Conservation (phyloP, 2,113 vertebrate genomes). For the Percopsis transmontana region DNA sequence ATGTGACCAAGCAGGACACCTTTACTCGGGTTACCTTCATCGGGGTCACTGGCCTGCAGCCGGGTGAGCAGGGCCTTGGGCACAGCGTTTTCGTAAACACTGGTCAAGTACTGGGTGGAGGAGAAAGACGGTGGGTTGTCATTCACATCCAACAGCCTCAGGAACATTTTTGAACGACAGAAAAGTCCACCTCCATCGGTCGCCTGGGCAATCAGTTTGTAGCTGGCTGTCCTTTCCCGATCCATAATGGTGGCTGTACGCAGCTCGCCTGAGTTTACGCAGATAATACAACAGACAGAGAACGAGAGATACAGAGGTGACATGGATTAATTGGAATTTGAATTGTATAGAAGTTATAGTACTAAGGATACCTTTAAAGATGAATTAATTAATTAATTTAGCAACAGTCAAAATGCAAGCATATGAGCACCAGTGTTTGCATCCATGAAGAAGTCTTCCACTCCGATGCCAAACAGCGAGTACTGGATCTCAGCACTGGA, state of each 20-base stretch:
- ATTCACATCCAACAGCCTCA: slow-evolving; percentile 91
- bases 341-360: too few relatives aligned
- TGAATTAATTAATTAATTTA: background rate
- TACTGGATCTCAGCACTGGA: slow-evolving; percentile 90
- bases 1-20: too few relatives aligned
- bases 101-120: slow-evolving; percentile 82
- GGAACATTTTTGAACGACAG: slow-evolving; percentile 88
- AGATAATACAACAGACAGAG: slow-evolving; percentile 12
- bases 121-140: slow-evolving; percentile 92
- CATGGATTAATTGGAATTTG: too few relatives aligned
- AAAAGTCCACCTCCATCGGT: slow-evolving; percentile 93
- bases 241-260: slow-evolving; percentile 86
- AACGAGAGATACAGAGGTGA: background rate
- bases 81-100: slow-evolving; percentile 89
- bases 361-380: background rate
- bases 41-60: slow-evolving; percentile 90
- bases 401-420: background rate
- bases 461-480: slow-evolving; percentile 90
- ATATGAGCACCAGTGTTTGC: slow-evolving; percentile 85
- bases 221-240: slow-evolving; percentile 83
- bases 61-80: slow-evolving; percentile 90
- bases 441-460: slow-evolving; percentile 94
- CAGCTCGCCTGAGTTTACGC: slow-evolving; percentile 83
- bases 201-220: slow-evolving; percentile 88
- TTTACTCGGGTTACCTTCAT: too few relatives aligned